Percentiles rank a stretch among this genome's conserved stretches.
Evolutionary conservation across 2,888 invertebrate genomes (phyloP).

Genomic region (Himalopsyche anomala): DNA sequence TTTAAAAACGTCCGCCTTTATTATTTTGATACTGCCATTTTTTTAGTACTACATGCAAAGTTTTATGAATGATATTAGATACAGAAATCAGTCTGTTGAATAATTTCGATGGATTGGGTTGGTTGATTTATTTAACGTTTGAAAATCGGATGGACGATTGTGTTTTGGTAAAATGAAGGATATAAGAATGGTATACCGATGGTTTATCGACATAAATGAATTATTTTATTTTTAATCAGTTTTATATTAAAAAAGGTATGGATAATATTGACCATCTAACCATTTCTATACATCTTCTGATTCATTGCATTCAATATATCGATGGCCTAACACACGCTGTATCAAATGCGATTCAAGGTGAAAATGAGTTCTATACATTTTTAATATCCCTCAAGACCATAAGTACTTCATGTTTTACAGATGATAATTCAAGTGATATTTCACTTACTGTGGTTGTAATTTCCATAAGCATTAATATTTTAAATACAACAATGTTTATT

Average conservation of each 20-base stretch:
- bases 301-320: no score
- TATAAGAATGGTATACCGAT: neutral
- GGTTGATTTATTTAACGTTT: neutral
- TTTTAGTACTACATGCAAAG: neutral
- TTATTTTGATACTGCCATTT: slow-evolving; percentile 54
- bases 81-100: neutral
- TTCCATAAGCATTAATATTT: no score
- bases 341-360: no score
- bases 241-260: neutral
- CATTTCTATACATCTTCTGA: no score
- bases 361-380: no score
- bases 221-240: neutral
- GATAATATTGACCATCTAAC: neutral
- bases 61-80: slow-evolving; percentile 9
- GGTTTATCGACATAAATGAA: neutral
- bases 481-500: no score
- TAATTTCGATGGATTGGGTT: neutral
- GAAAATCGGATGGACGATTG: neutral
- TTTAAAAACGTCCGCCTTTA: slow-evolving; percentile 50
- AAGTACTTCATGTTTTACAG: no score
- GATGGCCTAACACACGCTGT: no score
- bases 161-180: slow-evolving; percentile 1
- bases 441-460: no score
- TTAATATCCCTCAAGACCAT: no score
- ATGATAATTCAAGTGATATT: no score